Conservation (phyloP, 37 sponge, comb jelly and placozoan genomes). For the Axinella damicornis region DNA sequence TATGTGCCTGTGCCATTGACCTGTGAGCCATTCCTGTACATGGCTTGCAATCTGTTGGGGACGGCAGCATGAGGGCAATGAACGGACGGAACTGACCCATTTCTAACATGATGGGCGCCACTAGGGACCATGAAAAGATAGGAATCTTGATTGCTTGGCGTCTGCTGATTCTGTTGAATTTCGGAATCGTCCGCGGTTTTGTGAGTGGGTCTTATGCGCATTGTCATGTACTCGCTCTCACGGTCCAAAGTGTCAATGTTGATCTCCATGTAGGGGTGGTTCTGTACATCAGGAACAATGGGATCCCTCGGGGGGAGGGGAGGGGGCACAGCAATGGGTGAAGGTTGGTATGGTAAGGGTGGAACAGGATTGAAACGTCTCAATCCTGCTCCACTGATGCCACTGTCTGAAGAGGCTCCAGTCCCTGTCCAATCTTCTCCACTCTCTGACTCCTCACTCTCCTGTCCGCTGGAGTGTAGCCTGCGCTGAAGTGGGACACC, state of each 20-base stretch:
- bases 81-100: too few species aligned
- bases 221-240: constrained; percentile 18
- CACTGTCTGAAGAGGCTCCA: constrained; percentile 31
- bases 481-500: too few species aligned
- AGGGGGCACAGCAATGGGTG: background rate
- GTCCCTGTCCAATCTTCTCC: constrained; percentile 36
- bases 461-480: constrained; percentile 3
- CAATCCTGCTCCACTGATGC: background rate
- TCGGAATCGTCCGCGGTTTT: too few species aligned
- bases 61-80: too few species aligned
- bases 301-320: background rate
- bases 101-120: too few species aligned
- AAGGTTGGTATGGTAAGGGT: background rate
- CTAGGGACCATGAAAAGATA: too few species aligned
- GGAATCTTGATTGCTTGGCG: too few species aligned
- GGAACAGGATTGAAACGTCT: background rate
- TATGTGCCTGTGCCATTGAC: too few species aligned
- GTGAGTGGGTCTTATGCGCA: background rate
- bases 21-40: too few species aligned
- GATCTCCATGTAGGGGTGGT: constrained; percentile 4
- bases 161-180: too few species aligned
- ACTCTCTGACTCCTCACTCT: constrained; percentile 24
- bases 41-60: too few species aligned
- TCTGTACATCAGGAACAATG: background rate
- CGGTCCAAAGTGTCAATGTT: constrained; percentile 2